These are phyloP conservation scores for Parapristionchus giblindavisi DNA, from an alignment of 2,888 invertebrate species.

Conservation along the genomic window DNA sequence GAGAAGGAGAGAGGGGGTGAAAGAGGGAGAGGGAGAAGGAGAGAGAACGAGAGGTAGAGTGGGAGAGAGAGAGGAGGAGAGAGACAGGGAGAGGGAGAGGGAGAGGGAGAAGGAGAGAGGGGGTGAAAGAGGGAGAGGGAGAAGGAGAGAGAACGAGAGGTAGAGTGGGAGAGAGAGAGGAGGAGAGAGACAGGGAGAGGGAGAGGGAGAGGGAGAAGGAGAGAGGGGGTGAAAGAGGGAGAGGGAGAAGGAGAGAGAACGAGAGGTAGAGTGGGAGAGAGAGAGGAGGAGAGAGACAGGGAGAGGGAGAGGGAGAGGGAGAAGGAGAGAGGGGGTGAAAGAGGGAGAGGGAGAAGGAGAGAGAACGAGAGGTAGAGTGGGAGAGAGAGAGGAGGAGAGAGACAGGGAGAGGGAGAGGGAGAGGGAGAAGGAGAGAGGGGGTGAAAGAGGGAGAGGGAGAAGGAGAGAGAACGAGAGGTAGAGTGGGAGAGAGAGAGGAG, in stretches of 20 bases:
- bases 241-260: neutral
- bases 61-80: no score
- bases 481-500: no score
- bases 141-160: neutral
- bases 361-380: neutral
- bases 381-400: neutral
- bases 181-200: neutral
- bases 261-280: no score
- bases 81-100: neutral
- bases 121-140: neutral
- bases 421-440: constrained; percentile 1
- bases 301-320: neutral
- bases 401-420: neutral
- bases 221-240: neutral
- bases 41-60: no score
- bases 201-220: constrained; percentile 4
- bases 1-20: neutral
- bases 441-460: neutral
- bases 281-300: neutral
- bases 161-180: no score
- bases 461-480: neutral
- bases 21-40: no score
- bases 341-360: neutral
- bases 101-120: neutral
- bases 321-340: neutral